phyloP scores from a whole-genome alignment of 1,140 invertebrate genomes.

The Drosophila jambulina region DNA sequence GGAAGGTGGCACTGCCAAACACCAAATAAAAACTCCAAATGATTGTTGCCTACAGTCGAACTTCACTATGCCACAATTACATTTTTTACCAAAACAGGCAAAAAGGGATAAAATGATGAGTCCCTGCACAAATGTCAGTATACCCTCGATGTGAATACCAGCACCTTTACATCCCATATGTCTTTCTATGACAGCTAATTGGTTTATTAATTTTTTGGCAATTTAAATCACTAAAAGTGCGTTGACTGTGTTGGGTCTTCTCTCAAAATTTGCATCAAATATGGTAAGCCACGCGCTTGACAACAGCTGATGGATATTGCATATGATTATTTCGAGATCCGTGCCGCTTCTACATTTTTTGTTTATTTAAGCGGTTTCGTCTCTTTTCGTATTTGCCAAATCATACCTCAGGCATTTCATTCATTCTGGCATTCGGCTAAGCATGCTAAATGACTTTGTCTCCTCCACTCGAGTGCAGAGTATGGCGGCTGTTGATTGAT shows the following conservation, averaged over 20 bases:
- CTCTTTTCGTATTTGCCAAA: constrained; percentile 32
- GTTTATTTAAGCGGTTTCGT: constrained; percentile 25
- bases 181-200: background rate
- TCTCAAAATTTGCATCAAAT: constrained; percentile 35
- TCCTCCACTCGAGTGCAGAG: constrained; percentile 18
- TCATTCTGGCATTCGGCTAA: constrained; percentile 24
- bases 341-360: constrained; percentile 24
- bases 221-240: background rate
- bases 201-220: background rate
- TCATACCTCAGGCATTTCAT: constrained; percentile 63
- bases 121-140: background rate
- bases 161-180: background rate
- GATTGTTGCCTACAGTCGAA: constrained; percentile 7
- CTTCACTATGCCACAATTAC: constrained; percentile 4
- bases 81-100: background rate
- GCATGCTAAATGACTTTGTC: constrained; percentile 46
- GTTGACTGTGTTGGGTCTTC: constrained; percentile 11
- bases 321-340: constrained; percentile 1
- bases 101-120: background rate
- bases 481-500: constrained; percentile 37
- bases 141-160: background rate
- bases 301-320: constrained; percentile 53
- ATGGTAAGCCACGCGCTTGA: constrained; percentile 44
- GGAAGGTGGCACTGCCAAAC: constrained; percentile 52
- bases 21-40: constrained; percentile 31